Evolutionary conservation across 2,797 vertebrate species (phyloP).

Genomic region (Nannoperca australis): DNA sequence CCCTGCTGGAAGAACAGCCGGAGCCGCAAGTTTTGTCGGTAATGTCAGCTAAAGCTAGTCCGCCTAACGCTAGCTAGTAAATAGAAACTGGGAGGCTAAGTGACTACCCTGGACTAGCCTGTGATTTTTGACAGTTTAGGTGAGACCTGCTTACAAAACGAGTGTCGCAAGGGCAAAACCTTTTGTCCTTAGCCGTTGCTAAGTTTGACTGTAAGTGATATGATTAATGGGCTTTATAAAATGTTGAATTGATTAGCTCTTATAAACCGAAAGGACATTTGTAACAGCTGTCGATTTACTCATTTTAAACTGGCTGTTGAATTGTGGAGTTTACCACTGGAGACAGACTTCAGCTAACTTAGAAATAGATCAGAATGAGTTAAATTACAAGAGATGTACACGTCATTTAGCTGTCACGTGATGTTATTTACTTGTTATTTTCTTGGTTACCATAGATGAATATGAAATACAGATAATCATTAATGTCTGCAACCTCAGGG

Average conservation of each 20-base stretch:
- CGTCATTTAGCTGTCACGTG: not conserved
- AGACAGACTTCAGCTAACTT: not conserved
- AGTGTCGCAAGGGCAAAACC: accelerated
- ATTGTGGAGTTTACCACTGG: not conserved
- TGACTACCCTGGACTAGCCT: slow-evolving; percentile 20
- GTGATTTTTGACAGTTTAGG: slow-evolving; percentile 14
- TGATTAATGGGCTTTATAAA: not conserved
- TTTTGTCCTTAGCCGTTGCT: no score
- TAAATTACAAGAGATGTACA: not conserved
- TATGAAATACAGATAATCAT: not conserved
- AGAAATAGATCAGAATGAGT: not conserved
- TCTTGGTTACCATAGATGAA: not conserved
- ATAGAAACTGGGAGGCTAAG: slow-evolving; percentile 41
- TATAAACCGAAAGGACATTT: not conserved
- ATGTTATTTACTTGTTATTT: not conserved
- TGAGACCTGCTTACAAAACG: not conserved
- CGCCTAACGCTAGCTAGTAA: slow-evolving; percentile 35
- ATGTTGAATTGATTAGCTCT: not conserved
- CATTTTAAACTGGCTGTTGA: not conserved
- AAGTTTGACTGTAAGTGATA: not conserved
- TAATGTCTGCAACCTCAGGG: slow-evolving; percentile 37
- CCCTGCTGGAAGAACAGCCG: slow-evolving; percentile 68
- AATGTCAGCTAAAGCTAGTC: slow-evolving; percentile 50
- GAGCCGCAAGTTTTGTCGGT: slow-evolving; percentile 71
- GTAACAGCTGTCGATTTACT: not conserved